A percentile compares a stretch with the other conserved stretches of the same genome.
These are phyloP conservation scores for Dolichotis patagonum DNA, from an alignment of 2,113 vertebrate species.

Conservation along the genomic window DNA sequence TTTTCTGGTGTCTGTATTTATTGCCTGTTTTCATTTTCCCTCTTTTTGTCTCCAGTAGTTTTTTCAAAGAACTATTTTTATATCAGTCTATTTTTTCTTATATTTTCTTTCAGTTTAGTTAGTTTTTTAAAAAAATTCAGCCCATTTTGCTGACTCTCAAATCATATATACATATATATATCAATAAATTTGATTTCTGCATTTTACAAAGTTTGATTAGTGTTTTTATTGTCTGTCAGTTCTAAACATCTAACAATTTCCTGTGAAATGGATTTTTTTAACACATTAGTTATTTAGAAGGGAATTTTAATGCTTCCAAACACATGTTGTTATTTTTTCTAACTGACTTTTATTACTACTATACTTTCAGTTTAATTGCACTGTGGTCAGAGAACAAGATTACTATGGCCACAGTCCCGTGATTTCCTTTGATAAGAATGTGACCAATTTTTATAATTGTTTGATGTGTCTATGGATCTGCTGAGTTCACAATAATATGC, in stretches of 20 bases:
- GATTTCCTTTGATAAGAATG: neutral
- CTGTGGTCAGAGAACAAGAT: conserved; percentile 41
- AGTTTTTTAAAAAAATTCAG: neutral
- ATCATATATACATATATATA: neutral
- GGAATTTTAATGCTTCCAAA: conserved; percentile 38
- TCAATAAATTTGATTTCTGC: conserved; percentile 32
- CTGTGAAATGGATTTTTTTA: conserved; percentile 36
- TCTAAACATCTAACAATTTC: conserved; percentile 54
- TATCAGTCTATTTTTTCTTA: neutral
- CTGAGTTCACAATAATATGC: neutral
- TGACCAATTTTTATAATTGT: conserved; percentile 26
- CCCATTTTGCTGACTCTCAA: neutral
- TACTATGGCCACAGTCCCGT: neutral
- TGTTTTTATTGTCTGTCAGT: neutral
- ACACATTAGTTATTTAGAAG: conserved; percentile 51
- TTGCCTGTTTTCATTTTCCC: neutral
- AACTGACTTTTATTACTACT: conserved; percentile 27
- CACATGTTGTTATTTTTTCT: conserved; percentile 53
- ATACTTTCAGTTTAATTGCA: conserved; percentile 45
- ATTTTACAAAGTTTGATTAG: conserved; percentile 38
- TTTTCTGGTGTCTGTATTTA: neutral
- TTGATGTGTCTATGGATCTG: neutral
- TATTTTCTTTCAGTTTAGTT: conserved; percentile 30
- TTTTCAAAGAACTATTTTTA: neutral
- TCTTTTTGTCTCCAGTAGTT: neutral